A percentile compares a stretch with the other conserved stretches of the same genome.
Conservation (phyloP, 1,140 invertebrate species). For the Paraescarpia echinospica region DNA sequence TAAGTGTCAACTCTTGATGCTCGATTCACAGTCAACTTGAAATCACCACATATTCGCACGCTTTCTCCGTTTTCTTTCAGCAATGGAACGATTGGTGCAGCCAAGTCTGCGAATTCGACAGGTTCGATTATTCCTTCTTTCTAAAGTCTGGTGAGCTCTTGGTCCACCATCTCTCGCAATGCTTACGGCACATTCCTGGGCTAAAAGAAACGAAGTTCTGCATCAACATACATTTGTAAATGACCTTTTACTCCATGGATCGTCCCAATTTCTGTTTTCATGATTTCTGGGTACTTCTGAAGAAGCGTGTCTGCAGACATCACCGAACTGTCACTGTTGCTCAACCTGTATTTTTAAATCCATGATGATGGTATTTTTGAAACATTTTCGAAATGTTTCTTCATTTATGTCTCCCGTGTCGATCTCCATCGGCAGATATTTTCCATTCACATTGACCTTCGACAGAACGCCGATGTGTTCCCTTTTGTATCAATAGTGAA, state of each 20-base stretch:
- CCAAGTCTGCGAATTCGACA: slow-evolving; percentile 45
- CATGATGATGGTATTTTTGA: not conserved
- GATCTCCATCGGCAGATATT: too few species aligned
- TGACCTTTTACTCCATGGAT: not conserved
- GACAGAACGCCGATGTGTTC: too few species aligned
- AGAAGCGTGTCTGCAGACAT: not conserved
- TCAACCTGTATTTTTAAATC: not conserved
- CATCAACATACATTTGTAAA: not conserved
- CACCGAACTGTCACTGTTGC: not conserved
- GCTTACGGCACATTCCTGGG: slow-evolving; percentile 39
- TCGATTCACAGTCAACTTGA: slow-evolving; percentile 53
- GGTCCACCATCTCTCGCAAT: slow-evolving; percentile 37
- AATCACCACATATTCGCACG: slow-evolving; percentile 53
- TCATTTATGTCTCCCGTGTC: not conserved
- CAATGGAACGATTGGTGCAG: slow-evolving; percentile 54
- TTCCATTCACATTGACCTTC: too few species aligned
- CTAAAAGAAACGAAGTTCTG: slow-evolving; percentile 23
- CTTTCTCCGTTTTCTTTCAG: slow-evolving; percentile 44
- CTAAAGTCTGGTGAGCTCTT: slow-evolving; percentile 36
- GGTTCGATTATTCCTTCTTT: slow-evolving; percentile 35
- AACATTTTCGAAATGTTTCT: not conserved
- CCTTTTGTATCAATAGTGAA: too few species aligned
- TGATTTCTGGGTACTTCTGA: not conserved
- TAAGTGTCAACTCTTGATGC: slow-evolving; percentile 34
- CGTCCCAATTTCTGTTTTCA: not conserved